Conservation (phyloP, 1,140 invertebrate species). For the Drosophila paulistorum region DNA sequence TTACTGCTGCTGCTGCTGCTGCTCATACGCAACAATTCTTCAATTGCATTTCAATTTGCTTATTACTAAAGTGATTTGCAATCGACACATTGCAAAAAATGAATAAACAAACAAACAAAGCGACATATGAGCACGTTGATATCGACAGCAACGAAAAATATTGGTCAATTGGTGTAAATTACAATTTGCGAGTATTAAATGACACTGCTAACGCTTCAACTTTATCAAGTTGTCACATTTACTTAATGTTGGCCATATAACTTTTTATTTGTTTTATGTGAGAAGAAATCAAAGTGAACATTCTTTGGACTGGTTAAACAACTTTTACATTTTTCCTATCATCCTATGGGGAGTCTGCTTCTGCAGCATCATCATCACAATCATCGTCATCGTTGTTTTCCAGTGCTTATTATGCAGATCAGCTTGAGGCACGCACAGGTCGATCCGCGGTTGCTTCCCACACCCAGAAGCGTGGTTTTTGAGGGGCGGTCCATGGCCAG, state of each 20-base stretch:
- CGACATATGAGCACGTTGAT: background rate
- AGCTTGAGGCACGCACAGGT: conserved; percentile 39
- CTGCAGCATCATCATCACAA: conserved; percentile 36
- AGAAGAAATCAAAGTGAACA: conserved; percentile 39
- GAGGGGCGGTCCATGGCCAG: background rate
- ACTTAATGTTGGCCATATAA: conserved; percentile 39
- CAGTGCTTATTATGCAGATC: conserved; percentile 68
- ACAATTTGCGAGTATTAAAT: conserved; percentile 24
- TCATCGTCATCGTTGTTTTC: conserved; percentile 27
- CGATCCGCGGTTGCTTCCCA: conserved; percentile 45
- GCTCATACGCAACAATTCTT: conserved; percentile 65
- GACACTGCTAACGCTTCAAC: background rate
- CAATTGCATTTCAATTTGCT: conserved; percentile 76
- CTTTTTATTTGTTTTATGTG: conserved; percentile 27
- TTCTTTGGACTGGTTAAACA: conserved; percentile 68
- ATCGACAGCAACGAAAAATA: conserved; percentile 11
- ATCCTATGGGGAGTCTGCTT: conserved; percentile 15
- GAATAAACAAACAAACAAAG: conserved; percentile 27
- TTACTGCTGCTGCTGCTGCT: conserved; percentile 20
- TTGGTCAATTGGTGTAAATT: conserved; percentile 46
- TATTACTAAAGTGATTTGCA: conserved; percentile 57
- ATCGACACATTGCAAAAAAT: conserved; percentile 56
- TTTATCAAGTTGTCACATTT: conserved; percentile 29
- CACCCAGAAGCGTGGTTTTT: conserved; percentile 15
- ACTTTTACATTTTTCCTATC: conserved; percentile 69